Base-by-base conservation (phyloP, 1,140 invertebrate genomes). In the Paramacrobiotus metropolitanus region DNA sequence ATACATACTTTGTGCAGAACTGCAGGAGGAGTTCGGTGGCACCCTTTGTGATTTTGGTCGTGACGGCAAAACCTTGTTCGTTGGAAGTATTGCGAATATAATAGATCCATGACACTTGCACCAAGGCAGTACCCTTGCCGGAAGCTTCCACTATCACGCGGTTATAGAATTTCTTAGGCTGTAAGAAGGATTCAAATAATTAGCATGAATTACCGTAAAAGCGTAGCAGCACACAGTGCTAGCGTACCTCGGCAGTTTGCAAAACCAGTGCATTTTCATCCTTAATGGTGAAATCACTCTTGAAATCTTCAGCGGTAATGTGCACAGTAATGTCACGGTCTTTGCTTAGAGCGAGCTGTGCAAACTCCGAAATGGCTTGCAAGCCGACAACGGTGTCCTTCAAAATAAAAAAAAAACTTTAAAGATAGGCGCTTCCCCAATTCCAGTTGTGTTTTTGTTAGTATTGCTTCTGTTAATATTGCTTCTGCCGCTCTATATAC, bases 51-150 rank as follows among this genome's bases (percentile, higher is more conserved):
- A 34, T n/a, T 9, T 9, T 60, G 15, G 40, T 34, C 21, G 30
- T 30, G 60, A 34, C 40, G n/a, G 60, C 40, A 29, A 34, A 48
- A 31, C 21, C n/a, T 29, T 34, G 40, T 4, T 60, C 9, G n/a
- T 21, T n/a, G 9, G 15, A 18, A 21, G 30, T 30, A 21, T 60
- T 60, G 9, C 40, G 60, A 40, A 61, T 4, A 9, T 21, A 64
- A n/a, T n/a, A 61, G 0, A 60, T 59, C 60, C 30, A 60, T 24
- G 61, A 59, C 63, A 74, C 79, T 71, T 89, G 86, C 31, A 89
- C 77, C 45, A 93, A 70, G 0, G 82, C 86, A 68, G 91, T 80
- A 31, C 91, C 91, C 31, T 75, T 78, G 4, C 92, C 91, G 30
- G 78, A 69, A 40, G 60, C 60, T 4, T 4, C 24, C 4, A 55